Percentiles rank a stretch among this genome's conserved stretches.
Conservation (phyloP, 2,888 invertebrate genomes). For the Andrena flavipes region DNA sequence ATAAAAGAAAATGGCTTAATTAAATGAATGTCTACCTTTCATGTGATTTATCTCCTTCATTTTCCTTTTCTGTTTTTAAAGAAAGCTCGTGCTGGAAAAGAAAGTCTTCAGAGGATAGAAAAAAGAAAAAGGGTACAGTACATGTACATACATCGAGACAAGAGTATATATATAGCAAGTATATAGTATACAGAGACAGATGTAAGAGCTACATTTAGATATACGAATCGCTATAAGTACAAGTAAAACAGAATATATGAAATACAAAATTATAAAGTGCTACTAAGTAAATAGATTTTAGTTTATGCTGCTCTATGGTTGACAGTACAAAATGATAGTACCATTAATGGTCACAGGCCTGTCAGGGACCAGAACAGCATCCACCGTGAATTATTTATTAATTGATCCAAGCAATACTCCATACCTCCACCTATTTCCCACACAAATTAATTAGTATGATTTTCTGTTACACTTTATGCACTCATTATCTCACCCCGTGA, state of each 20-base stretch:
- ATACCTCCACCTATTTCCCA: too few relatives aligned
- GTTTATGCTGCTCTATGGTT: conserved; percentile 50
- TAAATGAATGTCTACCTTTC: conserved; percentile 1
- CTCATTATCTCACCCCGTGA: too few relatives aligned
- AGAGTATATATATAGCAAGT: conserved; percentile 69
- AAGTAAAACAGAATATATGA: conserved; percentile 65
- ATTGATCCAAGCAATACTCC: too few relatives aligned
- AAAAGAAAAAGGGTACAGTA: conserved; percentile 55
- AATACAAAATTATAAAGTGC: conserved; percentile 68
- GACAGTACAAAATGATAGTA: conserved; percentile 62
- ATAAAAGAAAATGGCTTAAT: not conserved
- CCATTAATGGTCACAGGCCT: conserved; percentile 55
- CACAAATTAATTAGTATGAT: too few relatives aligned
- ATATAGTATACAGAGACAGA: conserved; percentile 78
- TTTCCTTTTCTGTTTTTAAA: conserved; percentile 5
- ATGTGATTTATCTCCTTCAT: not conserved
- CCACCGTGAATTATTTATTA: conserved; percentile 14
- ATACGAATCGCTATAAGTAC: conserved; percentile 65
- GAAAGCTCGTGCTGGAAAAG: conserved; percentile 37
- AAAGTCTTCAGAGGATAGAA: conserved; percentile 39
- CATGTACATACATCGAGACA: conserved; percentile 67
- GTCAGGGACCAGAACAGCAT: conserved; percentile 49
- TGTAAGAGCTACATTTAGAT: conserved; percentile 76
- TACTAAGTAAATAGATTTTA: conserved; percentile 53
- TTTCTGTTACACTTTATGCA: too few relatives aligned